A percentile compares a stretch with the other conserved stretches of the same genome.
Conservation (phyloP, 2,888 invertebrate genomes). For the Dendrolimus houi region DNA sequence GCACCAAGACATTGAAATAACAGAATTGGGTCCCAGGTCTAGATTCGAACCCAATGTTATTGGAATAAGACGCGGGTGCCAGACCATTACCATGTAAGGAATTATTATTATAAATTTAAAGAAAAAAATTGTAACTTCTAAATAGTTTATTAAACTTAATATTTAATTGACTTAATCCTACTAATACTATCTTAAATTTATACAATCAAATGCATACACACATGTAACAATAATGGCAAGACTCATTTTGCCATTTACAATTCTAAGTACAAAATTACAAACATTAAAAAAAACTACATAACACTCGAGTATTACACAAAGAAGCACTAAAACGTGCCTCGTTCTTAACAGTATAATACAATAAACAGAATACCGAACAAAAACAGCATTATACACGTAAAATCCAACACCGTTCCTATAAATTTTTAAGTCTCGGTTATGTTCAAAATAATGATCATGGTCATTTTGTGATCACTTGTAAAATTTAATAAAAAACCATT, state of each 20-base stretch:
- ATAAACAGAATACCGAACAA: background rate
- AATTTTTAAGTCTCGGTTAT: slow-evolving; percentile 4
- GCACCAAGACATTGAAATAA: too few relatives aligned
- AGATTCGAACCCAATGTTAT: too few relatives aligned
- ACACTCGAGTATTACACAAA: slow-evolving; percentile 13
- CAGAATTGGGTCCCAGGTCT: too few relatives aligned
- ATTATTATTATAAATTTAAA: too few relatives aligned
- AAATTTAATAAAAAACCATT: slow-evolving; percentile 1
- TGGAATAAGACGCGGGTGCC: too few relatives aligned
- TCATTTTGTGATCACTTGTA: too few relatives aligned
- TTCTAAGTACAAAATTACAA: background rate
- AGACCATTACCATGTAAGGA: too few relatives aligned
- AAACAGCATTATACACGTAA: background rate
- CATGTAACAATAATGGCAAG: slow-evolving; percentile 12
- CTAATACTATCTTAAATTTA: slow-evolving; percentile 54
- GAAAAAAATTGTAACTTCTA: slow-evolving; percentile 17
- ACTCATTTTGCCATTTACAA: slow-evolving; percentile 4
- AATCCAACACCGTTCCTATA: slow-evolving; percentile 5
- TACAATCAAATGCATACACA: slow-evolving; percentile 49
- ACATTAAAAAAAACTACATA: slow-evolving; percentile 8
- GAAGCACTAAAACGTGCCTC: slow-evolving; percentile 50
- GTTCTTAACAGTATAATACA: slow-evolving; percentile 7
- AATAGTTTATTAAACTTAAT: slow-evolving; percentile 64
- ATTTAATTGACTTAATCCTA: slow-evolving; percentile 31
- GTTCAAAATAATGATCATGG: background rate